Conservation (phyloP, 2,888 invertebrate genomes). For the Poecilus cupreus region DNA sequence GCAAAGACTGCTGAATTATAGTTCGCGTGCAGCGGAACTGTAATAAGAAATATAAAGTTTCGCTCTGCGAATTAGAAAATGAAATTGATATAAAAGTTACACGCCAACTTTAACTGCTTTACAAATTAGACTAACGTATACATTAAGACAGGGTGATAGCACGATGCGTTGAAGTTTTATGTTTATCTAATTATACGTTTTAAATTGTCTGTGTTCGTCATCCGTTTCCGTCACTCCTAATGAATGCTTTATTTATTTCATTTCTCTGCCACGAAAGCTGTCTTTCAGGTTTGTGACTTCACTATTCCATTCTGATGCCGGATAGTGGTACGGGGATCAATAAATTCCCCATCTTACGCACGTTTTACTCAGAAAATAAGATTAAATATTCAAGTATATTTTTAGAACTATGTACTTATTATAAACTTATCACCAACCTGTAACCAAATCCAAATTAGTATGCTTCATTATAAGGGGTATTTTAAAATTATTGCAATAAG, state of each 20-base stretch:
- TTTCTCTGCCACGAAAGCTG: constrained; percentile 1
- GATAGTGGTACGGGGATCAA: no score
- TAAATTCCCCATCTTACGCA: no score
- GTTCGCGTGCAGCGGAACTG: constrained; percentile 41
- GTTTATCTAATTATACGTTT: constrained; percentile 55
- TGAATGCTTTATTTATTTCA: constrained; percentile 28
- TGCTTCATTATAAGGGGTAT: no score
- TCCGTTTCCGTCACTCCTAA: constrained; percentile 36
- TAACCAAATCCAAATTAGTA: no score
- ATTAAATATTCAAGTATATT: no score
- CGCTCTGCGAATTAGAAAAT: constrained; percentile 48
- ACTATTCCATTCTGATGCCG: no score
- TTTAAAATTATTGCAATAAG: no score
- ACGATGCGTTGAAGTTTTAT: constrained; percentile 34
- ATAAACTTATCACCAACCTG: no score
- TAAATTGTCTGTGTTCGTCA: constrained; percentile 44
- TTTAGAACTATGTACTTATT: no score
- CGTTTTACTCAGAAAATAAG: no score
- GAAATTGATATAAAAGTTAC: constrained; percentile 53
- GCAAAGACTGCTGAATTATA: constrained; percentile 38
- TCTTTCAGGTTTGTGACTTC: not conserved
- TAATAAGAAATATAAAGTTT: constrained; percentile 52
- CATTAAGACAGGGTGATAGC: constrained; percentile 37
- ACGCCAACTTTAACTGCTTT: constrained; percentile 51
- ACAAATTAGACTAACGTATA: constrained; percentile 54